Evolutionary conservation across 2,888 invertebrate species (phyloP).

Genomic region (Temnothorax ravouxi): DNA sequence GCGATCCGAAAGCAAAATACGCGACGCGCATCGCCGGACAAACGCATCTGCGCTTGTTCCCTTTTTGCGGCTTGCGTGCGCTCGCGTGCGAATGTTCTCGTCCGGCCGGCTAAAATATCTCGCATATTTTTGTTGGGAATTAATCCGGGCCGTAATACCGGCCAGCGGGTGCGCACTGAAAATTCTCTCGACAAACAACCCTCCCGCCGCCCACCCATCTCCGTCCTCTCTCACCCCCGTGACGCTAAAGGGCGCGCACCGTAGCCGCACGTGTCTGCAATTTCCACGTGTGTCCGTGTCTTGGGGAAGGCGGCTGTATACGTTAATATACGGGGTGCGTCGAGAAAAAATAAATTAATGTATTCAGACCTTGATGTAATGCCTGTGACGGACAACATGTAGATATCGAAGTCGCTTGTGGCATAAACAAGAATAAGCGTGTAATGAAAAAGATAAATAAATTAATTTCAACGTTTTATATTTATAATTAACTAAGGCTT

Average conservation of each 20-base stretch:
- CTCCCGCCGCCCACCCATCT: slow-evolving; percentile 58
- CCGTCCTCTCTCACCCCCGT: slow-evolving; percentile 42
- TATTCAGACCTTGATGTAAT: background rate
- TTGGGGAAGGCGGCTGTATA: slow-evolving; percentile 31
- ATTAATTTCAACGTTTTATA: background rate
- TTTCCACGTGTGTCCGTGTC: slow-evolving; percentile 36
- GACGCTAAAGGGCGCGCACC: slow-evolving; percentile 62
- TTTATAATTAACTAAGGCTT: background rate
- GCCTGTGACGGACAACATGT: background rate
- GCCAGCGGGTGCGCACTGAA: slow-evolving; percentile 71
- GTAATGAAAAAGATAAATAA: background rate
- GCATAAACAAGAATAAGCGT: too few species aligned
- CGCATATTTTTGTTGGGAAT: slow-evolving; percentile 79
- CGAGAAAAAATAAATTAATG: slow-evolving; percentile 13
- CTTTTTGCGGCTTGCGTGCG: slow-evolving; percentile 60
- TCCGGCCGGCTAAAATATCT: slow-evolving; percentile 73
- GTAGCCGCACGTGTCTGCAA: slow-evolving; percentile 26
- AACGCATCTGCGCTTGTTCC: slow-evolving; percentile 56
- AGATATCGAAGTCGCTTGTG: background rate
- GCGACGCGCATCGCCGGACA: slow-evolving; percentile 61
- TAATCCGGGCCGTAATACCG: slow-evolving; percentile 75
- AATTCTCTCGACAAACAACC: slow-evolving; percentile 78
- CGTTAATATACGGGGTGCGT: slow-evolving; percentile 29
- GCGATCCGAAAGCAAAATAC: slow-evolving; percentile 76
- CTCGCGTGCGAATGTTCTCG: slow-evolving; percentile 48